These are phyloP conservation scores for Syngnathus floridae DNA, from an alignment of 2,113 vertebrate genomes.

Conservation along the genomic window DNA sequence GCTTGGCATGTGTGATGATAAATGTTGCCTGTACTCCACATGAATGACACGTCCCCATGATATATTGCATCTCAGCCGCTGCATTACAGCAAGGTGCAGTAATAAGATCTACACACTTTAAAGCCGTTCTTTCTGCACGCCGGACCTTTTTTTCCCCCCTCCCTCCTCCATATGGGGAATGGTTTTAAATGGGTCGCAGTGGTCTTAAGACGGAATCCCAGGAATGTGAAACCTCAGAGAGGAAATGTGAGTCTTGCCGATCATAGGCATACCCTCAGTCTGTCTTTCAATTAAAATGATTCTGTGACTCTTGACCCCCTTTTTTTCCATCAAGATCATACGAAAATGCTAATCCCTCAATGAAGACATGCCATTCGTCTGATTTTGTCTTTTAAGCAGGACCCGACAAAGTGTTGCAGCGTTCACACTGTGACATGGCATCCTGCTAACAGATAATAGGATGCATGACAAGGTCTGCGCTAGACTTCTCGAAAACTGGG, in stretches of 20 bases:
- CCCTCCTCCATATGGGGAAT: conserved; percentile 42
- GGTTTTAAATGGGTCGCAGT: conserved; percentile 58
- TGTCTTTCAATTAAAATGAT: conserved; percentile 29
- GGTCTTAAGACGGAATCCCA: conserved; percentile 61
- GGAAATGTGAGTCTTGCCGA: conserved; percentile 54
- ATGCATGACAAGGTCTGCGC: background rate
- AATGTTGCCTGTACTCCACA: conserved; percentile 1
- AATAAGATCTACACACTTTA: conserved; percentile 6
- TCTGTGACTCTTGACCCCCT: background rate
- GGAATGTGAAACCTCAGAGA: conserved; percentile 65
- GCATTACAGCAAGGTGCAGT: conserved; percentile 2
- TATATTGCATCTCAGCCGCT: background rate
- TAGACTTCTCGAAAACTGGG: background rate
- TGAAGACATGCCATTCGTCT: background rate
- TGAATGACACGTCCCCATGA: background rate
- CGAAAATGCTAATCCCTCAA: background rate
- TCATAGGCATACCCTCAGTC: conserved; percentile 53
- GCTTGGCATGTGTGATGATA: background rate
- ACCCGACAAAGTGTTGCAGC: background rate
- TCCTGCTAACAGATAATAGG: background rate
- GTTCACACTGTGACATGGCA: background rate
- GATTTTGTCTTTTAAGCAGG: background rate
- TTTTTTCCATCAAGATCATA: background rate
- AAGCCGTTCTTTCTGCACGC: conserved; percentile 5
- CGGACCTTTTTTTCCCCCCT: conserved; percentile 12